phyloP scores from a whole-genome alignment of 2,888 invertebrate species.

The Pristionchus entomophagus region DNA sequence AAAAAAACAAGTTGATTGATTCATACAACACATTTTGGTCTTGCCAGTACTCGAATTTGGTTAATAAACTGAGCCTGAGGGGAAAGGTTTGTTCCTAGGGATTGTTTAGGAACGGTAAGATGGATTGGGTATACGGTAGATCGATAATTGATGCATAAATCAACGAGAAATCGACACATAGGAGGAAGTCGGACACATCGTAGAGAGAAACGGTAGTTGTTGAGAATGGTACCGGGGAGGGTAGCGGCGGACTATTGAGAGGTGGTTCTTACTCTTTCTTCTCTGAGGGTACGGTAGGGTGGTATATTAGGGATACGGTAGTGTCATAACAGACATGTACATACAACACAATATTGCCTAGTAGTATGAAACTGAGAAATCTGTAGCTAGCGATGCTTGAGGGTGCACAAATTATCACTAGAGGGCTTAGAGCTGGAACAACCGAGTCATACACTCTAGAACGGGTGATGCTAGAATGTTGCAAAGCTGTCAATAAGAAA shows the following conservation, averaged over 20 bases:
- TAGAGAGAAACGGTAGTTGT: neutral
- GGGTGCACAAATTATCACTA: conserved; percentile 16
- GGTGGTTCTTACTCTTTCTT: neutral
- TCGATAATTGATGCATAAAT: neutral
- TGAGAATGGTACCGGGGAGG: neutral
- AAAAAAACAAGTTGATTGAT: neutral
- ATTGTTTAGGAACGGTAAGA: neutral
- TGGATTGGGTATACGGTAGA: neutral
- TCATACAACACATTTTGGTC: conserved; percentile 37
- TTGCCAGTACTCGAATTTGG: conserved; percentile 6
- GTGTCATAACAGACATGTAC: neutral
- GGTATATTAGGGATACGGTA: neutral
- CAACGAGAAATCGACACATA: conserved; percentile 33
- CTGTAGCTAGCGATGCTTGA: conserved; percentile 2
- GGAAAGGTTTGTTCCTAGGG: neutral
- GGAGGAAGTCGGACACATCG: neutral
- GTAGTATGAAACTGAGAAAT: neutral
- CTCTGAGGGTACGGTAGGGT: conserved; percentile 15
- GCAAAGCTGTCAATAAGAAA: too few relatives aligned
- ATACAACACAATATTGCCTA: conserved; percentile 24
- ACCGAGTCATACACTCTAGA: too few relatives aligned
- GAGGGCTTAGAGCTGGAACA: neutral
- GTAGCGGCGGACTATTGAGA: neutral
- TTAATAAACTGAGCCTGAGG: neutral
- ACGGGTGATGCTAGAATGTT: too few relatives aligned